Base-by-base conservation (phyloP, 2,888 invertebrate genomes). In the Lasioglossum oenotherae region DNA sequence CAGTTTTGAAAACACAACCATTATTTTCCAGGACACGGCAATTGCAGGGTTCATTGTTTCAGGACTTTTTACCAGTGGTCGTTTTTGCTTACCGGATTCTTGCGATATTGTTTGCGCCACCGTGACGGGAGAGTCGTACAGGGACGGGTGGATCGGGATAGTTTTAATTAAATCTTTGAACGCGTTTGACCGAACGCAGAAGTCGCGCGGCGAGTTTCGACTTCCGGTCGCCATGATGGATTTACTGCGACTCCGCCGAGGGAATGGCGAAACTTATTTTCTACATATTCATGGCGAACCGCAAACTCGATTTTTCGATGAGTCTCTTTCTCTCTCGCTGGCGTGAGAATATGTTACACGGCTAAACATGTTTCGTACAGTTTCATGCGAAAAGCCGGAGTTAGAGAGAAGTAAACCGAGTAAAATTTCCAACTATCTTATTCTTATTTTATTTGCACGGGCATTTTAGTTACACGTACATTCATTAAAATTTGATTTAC, bases 151-250 rank as follows among this genome's bases (percentile, higher is more conserved):
- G 67, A 0, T 8, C 35, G 1, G 8, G 35, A 35, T 35, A 67
- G 35, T 35, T 67, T 67, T 67, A 67, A 67, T 67, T 67, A 67
- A 67, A 35, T 35, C 67, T 31, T 35, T 4, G 67, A 67, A 67
- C 67, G 10, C 67, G 67, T 35, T 67, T 35, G 67, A 23, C 19
- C 67, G 44, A 46, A 49, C 23, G 49, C 46, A 67, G 46, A 67
- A 75, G 75, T 67, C 75, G 27, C 38, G 53, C 27, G 14, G 19
- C 67, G 72, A 72, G 67, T 35, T 64, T 31, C 31, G 35, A 67
- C 67, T 67, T 67, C 67, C 67, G 35, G 67, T 6, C 67, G 67
- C 67, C 67, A 67, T 67, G 67, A 67, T 35, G 35, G 35, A 67
- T 35, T 44, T 8, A 10, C 35, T 19, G 35, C 16, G 35, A 35